Evolutionary conservation across 2,113 vertebrate species (phyloP), one percentile per base, ranked within the genome.

Genomic region (Emydocephalus ijimae): DNA sequence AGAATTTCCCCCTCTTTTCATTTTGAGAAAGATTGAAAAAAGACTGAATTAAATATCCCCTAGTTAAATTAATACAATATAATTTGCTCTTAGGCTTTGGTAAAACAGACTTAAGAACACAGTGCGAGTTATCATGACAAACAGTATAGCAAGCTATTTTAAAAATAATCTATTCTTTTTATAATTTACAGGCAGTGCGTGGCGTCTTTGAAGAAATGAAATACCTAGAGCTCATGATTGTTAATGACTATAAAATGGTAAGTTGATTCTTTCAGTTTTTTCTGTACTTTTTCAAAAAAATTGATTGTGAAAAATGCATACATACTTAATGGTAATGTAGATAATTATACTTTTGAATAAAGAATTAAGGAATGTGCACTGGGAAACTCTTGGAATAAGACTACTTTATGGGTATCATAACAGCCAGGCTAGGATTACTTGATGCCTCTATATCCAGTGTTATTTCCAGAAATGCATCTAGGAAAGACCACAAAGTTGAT

Each of bases 151-250:
- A 92, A 34, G 20, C 55, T 21, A 69, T 91, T 91, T 50, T 50
- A 9, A 50, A 50, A 50, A 50, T 9, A 50, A 56, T 69, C 48
- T 86, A 55, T 95, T 3, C 93, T 26, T 95, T 89, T 97, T 95
- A 92, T 88, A 95, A 97, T 96, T 34, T 15, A 93, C 95, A 99
- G 99, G 98, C 98, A 92, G 98, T 98, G 92, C 98, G 98, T 87
- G 98, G 97, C 93, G 95, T 99, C 45, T 99, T 99, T 98, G 99
- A 99, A 95, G 99, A 99, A 97, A 99, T 98, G 97, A 99, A 99
- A 91, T 99, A 99, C 95, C 95, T 99, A 94, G 99, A 99, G 95
- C 97, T 99, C 94, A 99, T 99, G 98, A 98, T 99, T 96, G 98
- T 99, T 96, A 99, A 98, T 95, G 99, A 99, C 96, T 98, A 99